phyloP scores from a whole-genome alignment of 2,797 vertebrate species.

The Podargus strigoides region DNA sequence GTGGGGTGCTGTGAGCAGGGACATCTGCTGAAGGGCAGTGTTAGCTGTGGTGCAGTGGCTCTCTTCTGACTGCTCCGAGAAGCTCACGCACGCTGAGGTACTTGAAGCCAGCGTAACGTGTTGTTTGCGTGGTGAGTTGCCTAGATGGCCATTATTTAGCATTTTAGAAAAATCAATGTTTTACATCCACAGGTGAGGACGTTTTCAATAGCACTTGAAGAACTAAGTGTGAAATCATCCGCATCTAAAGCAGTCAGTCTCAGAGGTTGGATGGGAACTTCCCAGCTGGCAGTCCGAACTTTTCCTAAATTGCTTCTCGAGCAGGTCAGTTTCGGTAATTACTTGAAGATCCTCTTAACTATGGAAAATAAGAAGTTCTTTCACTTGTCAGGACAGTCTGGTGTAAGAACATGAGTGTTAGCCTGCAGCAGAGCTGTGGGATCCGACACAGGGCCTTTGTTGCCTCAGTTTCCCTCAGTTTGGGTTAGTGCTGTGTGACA shows the following conservation, averaged over 20 bases:
- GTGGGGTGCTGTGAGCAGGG: rapidly evolving
- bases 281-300: background rate
- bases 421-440: background rate
- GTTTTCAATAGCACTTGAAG: constrained; percentile 32
- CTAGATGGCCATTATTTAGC: background rate
- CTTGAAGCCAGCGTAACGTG: background rate
- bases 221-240: background rate
- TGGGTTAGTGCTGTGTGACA: too few relatives aligned
- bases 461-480: background rate
- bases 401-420: rapidly evolving
- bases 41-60: background rate
- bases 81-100: rapidly evolving
- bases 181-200: constrained; percentile 10
- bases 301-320: constrained; percentile 22
- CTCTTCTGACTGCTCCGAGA: background rate
- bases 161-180: constrained; percentile 29
- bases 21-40: background rate
- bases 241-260: background rate
- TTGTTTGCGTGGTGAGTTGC: background rate
- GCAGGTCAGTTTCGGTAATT: constrained; percentile 31
- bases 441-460: rapidly evolving
- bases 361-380: background rate
- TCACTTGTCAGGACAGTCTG: background rate
- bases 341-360: background rate
- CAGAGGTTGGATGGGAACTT: background rate